Conservation (phyloP, 2,797 vertebrate genomes). For the Diplodus sargus region DNA sequence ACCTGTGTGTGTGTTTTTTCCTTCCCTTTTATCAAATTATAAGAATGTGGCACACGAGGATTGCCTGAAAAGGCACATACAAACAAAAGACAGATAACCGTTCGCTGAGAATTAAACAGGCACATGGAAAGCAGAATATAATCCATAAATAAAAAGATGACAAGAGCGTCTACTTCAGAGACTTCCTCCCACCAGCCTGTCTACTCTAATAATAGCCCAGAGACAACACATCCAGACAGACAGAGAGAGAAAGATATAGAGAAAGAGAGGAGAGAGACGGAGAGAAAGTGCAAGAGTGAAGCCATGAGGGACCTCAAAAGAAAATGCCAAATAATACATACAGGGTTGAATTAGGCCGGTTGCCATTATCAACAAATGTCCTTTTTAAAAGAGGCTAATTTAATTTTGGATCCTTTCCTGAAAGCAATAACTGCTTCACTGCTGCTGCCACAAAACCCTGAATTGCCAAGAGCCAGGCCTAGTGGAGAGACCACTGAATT, state of each 20-base stretch:
- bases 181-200: conserved; percentile 86
- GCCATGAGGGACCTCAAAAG: conserved; percentile 71
- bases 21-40: conserved; percentile 7
- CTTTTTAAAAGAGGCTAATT: conserved; percentile 77
- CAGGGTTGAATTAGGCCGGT: conserved; percentile 78
- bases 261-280: conserved; percentile 63
- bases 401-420: conserved; percentile 79
- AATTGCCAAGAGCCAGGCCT: conserved; percentile 76
- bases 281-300: conserved; percentile 72
- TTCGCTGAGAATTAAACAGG: conserved; percentile 56
- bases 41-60: conserved; percentile 2
- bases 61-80: conserved; percentile 12
- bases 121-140: conserved; percentile 75
- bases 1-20: background rate
- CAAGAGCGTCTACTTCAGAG: conserved; percentile 85
- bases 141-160: conserved; percentile 87
- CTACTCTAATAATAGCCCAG: conserved; percentile 87
- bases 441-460: conserved; percentile 69
- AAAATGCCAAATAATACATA: conserved; percentile 81
- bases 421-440: conserved; percentile 72
- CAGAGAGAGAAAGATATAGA: conserved; percentile 73
- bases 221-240: conserved; percentile 84
- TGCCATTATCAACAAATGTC: conserved; percentile 81
- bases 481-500: conserved; percentile 71
- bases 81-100: conserved; percentile 52